A percentile compares a stretch with the other conserved stretches of the same genome.
phyloP scores from a whole-genome alignment of 1,140 invertebrate species.

The Muscidifurax raptorellus region DNA sequence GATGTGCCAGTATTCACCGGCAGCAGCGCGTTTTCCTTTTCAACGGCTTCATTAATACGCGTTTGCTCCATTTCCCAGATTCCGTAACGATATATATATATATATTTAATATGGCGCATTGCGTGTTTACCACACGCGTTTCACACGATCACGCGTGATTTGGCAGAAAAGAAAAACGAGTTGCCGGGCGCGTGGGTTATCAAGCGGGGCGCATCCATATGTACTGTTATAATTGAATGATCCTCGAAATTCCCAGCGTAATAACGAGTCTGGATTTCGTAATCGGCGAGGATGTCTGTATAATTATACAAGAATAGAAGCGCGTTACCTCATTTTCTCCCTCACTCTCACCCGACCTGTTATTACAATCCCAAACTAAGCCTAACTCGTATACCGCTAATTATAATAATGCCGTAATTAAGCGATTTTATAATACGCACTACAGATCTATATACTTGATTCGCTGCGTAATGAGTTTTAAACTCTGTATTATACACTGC shows the following conservation, averaged over 20 bases:
- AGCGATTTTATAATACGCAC: too few relatives aligned
- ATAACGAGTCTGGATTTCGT: not conserved
- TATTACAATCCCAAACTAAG: not conserved
- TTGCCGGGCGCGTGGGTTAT: too few relatives aligned
- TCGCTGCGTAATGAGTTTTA: not conserved
- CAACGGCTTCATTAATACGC: not conserved
- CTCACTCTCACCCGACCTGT: not conserved
- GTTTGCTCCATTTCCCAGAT: constrained; percentile 15
- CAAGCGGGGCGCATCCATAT: not conserved
- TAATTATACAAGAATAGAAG: too few relatives aligned
- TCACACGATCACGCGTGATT: not conserved
- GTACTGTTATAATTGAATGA: not conserved
- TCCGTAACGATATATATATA: too few relatives aligned
- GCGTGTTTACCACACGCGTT: not conserved
- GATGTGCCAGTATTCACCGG: too few relatives aligned
- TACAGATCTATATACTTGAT: not conserved
- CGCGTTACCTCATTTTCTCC: not conserved
- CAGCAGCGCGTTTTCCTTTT: not conserved
- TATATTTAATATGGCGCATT: too few relatives aligned
- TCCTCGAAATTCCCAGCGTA: not conserved
- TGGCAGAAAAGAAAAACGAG: too few relatives aligned
- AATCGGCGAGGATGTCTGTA: not conserved
- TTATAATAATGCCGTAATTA: too few relatives aligned
- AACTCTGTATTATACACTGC: too few relatives aligned
- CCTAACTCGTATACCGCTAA: too few relatives aligned